These are phyloP conservation scores for Rhinogobius similis DNA, from an alignment of 2,113 vertebrate species.

Conservation along the genomic window DNA sequence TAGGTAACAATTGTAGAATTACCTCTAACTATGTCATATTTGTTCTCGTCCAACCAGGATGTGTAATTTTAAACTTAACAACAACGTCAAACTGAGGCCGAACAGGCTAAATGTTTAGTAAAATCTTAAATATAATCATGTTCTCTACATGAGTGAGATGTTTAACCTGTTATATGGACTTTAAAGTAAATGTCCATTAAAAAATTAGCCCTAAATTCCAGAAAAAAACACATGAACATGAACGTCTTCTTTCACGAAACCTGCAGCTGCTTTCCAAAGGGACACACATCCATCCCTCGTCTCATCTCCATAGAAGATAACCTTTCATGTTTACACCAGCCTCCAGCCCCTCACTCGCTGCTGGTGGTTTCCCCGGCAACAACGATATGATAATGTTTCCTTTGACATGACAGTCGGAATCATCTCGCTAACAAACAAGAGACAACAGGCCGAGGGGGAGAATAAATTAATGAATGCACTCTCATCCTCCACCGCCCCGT, in stretches of 20 bases:
- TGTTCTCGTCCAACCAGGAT: no score
- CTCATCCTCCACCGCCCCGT: slow-evolving; percentile 71
- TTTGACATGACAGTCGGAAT: slow-evolving; percentile 81
- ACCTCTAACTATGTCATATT: no score
- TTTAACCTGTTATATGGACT: no score
- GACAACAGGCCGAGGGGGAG: slow-evolving; percentile 74
- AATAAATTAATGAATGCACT: slow-evolving; percentile 76
- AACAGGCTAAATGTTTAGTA: no score
- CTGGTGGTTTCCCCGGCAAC: slow-evolving; percentile 77
- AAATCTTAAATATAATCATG: no score
- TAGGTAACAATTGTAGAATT: no score
- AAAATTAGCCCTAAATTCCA: neutral
- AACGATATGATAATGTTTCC: slow-evolving; percentile 81
- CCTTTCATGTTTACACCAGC: slow-evolving; percentile 73
- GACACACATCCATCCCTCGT: slow-evolving; percentile 47
- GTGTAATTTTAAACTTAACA: no score
- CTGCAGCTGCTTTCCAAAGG: neutral
- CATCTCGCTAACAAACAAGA: slow-evolving; percentile 80
- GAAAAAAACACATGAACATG: no score
- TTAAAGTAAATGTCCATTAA: no score
- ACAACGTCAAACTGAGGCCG: no score
- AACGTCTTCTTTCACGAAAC: neutral
- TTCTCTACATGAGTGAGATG: no score
- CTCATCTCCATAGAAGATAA: slow-evolving; percentile 57
- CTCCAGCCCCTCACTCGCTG: slow-evolving; percentile 70